Percentiles rank a stretch among this genome's conserved stretches.
phyloP scores from a whole-genome alignment of 2,113 vertebrate species.

The Clinocottus analis region DNA sequence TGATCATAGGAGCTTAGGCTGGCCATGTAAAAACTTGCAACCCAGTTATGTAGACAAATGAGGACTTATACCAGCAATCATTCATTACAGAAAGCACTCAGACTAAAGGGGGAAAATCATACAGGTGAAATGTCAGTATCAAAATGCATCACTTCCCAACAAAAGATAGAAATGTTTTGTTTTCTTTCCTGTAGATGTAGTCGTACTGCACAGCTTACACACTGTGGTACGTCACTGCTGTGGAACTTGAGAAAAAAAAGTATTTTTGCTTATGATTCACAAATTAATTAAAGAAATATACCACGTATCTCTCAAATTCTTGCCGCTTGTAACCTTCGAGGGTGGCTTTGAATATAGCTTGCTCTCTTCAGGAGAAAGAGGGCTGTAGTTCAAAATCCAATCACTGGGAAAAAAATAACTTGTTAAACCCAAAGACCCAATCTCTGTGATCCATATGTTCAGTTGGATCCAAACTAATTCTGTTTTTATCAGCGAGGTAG shows the following conservation, averaged over 20 bases:
- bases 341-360: not conserved
- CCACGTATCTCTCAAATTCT: not conserved
- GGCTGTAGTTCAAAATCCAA: not conserved
- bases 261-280: conserved; percentile 7
- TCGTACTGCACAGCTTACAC: not conserved
- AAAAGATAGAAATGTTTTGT: not conserved
- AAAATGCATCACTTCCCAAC: conserved; percentile 7
- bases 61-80: conserved; percentile 31
- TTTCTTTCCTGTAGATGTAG: not conserved
- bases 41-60: conserved; percentile 35
- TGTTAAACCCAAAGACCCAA: not conserved
- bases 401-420: not conserved
- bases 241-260: not conserved
- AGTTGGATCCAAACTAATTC: not conserved
- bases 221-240: not conserved
- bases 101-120: not conserved
- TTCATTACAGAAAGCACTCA: conserved; percentile 27
- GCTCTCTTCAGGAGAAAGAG: not conserved
- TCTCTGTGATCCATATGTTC: not conserved
- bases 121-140: conserved; percentile 1
- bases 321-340: not conserved
- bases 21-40: conserved; percentile 32
- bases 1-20: conserved; percentile 34
- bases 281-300: not conserved
- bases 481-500: too few species aligned